These are phyloP conservation scores for Acanthoscelides obtectus DNA, from an alignment of 2,888 invertebrate species.

Conservation along the genomic window DNA sequence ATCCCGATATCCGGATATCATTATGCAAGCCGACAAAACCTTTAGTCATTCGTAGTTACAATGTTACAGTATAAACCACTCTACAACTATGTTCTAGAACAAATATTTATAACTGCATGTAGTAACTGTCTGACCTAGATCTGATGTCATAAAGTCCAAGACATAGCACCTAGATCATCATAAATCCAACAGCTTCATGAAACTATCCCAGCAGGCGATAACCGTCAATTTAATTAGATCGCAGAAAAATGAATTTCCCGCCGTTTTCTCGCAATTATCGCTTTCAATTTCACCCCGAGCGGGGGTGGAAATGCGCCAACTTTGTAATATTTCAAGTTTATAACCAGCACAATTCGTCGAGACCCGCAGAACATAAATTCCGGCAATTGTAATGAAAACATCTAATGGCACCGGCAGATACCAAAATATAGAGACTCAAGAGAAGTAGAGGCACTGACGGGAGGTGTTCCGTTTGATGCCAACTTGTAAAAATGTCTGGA, in stretches of 20 bases:
- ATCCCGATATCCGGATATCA: no score
- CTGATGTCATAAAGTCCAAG: background rate
- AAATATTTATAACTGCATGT: no score
- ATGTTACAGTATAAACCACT: no score
- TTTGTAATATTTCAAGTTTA: slow-evolving; percentile 12
- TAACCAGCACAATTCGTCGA: slow-evolving; percentile 7
- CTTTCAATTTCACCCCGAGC: slow-evolving; percentile 10
- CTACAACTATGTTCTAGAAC: no score
- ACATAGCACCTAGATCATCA: background rate
- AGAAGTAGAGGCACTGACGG: no score
- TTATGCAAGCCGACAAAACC: no score
- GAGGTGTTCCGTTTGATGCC: no score
- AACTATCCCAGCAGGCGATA: background rate
- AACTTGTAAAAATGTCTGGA: no score
- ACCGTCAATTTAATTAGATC: background rate
- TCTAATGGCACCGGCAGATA: background rate
- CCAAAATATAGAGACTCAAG: no score
- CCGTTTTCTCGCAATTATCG: slow-evolving; percentile 12
- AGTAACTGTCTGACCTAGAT: background rate
- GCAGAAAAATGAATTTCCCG: background rate
- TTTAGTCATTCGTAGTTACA: no score
- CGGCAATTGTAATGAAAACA: background rate
- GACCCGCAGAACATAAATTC: background rate
- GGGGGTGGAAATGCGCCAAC: slow-evolving; percentile 12
- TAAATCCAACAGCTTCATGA: background rate